These are phyloP conservation scores for Lasioglossum vierecki DNA, from an alignment of 2,888 invertebrate species.

Conservation along the genomic window DNA sequence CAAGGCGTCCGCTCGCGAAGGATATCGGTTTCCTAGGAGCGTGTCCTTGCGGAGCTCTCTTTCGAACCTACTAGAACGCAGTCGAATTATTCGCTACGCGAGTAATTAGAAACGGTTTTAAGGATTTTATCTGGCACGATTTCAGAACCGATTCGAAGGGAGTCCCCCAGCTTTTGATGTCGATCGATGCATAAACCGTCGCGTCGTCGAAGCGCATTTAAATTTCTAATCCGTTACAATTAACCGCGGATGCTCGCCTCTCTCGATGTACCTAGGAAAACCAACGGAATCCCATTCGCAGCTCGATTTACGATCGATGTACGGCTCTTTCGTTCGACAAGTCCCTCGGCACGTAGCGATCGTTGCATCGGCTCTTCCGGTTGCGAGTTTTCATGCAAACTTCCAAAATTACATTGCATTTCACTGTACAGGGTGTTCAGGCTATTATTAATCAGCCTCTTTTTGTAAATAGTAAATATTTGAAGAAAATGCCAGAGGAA, in stretches of 20 bases:
- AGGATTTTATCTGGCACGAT: conserved; percentile 1
- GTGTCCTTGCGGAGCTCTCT: conserved; percentile 29
- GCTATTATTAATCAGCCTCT: no score
- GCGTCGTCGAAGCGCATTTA: conserved; percentile 31
- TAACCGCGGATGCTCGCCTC: conserved; percentile 26
- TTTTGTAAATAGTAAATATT: no score
- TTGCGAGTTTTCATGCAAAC: conserved; percentile 1
- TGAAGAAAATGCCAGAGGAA: no score
- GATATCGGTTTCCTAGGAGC: conserved; percentile 39
- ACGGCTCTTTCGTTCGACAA: conserved; percentile 22
- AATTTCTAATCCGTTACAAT: conserved; percentile 59
- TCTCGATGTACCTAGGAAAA: conserved; percentile 20
- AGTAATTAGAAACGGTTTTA: neutral
- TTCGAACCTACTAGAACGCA: neutral
- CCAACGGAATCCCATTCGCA: conserved; percentile 52
- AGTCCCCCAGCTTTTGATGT: neutral
- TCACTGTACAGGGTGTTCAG: no score
- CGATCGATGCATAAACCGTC: conserved; percentile 19
- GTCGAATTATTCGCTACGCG: conserved; percentile 28
- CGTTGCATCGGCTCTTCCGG: neutral
- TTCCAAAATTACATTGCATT: neutral
- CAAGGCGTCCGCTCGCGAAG: conserved; percentile 33
- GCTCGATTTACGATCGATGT: conserved; percentile 49
- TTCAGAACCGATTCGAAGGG: neutral
- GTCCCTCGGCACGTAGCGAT: conserved; percentile 27